Evolutionary conservation across 1,140 invertebrate genomes (phyloP), one percentile per base, ranked within the genome.

Genomic region (Panulirus ornatus): DNA sequence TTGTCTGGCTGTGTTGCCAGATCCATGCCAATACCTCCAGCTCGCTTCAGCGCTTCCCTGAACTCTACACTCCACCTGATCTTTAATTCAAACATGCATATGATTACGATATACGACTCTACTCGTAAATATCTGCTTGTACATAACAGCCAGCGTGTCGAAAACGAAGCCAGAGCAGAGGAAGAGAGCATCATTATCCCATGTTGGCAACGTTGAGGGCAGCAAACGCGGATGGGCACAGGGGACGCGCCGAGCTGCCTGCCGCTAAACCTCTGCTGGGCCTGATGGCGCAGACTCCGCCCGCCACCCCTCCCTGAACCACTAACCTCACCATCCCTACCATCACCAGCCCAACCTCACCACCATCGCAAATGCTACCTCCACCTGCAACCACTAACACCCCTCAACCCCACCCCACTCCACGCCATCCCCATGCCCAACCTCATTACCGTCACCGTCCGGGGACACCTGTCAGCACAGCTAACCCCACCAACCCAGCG

Each of bases 211-310:
- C 84, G 47, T 86, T 27, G 36, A 76, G 84, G 73, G 73, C 84
- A 76, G 84, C 71, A 58, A 76, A 78, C 84, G 84, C 84, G 84
- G 84, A 76, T 76, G 84, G 84, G 71, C 73, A 86, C 84, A 70
- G 63, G 82, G 82, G 82, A 84, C 82, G 76, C 76, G 76, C 76
- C 76, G 44, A 27, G 42, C 42, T 79, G 70, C 70, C 42, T 79
- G 38, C 36, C 38, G 73, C 73, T 40, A 22, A 38, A 38, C 38
- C 81, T 83, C 51, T 36, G 81, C 81, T 83, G 34, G 44, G 81
- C 58, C 30, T 66, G 82, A 42, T 54, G 78, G n/a, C 36, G 51
- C 51, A 51, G 78, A 81, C 78, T 54, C 78, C 51, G 19, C 16
- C 78, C 44, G 36, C 78, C 78, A 22, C 78, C 78, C 8, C 30